Percentiles rank a stretch among this genome's conserved stretches.
Conservation (phyloP, 1,140 invertebrate species). For the Apis laboriosa region DNA sequence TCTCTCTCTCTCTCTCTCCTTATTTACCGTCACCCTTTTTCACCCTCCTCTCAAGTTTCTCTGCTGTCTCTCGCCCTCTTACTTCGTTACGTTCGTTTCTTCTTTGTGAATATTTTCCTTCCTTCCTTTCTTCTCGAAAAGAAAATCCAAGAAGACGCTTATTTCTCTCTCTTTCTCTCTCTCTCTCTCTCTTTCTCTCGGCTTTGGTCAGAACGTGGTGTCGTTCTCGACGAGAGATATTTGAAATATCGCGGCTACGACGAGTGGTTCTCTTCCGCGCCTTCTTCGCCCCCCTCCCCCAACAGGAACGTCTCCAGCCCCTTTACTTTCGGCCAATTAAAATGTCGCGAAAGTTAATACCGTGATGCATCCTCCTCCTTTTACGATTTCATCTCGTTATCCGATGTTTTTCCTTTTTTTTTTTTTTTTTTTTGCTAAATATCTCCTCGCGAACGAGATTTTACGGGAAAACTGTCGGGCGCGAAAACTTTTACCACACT, state of each 20-base stretch:
- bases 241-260: slow-evolving; percentile 1
- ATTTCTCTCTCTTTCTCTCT: not conserved
- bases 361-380: slow-evolving; percentile 24
- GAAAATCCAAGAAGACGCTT: slow-evolving; percentile 50
- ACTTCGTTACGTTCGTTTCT: slow-evolving; percentile 49
- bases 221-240: slow-evolving; percentile 13
- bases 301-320: not conserved
- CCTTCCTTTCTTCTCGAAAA: not conserved
- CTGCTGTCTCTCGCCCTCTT: not conserved
- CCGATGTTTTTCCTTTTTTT: not conserved
- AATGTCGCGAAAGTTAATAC: slow-evolving; percentile 56
- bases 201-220: slow-evolving; percentile 53
- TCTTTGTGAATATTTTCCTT: slow-evolving; percentile 26
- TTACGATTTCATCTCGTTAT: slow-evolving; percentile 30
- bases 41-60: slow-evolving; percentile 23
- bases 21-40: slow-evolving; percentile 1
- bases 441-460: slow-evolving; percentile 13
- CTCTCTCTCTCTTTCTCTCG: slow-evolving; percentile 6
- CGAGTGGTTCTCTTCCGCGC: not conserved
- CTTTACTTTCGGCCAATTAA: slow-evolving; percentile 58
- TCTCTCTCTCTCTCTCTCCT: slow-evolving; percentile 7
- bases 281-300: not conserved
- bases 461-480: not conserved
- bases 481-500: not conserved
- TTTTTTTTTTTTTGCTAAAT: slow-evolving; percentile 10